phyloP scores from a whole-genome alignment of 2,888 invertebrate genomes.

The Drymonia ruficornis region DNA sequence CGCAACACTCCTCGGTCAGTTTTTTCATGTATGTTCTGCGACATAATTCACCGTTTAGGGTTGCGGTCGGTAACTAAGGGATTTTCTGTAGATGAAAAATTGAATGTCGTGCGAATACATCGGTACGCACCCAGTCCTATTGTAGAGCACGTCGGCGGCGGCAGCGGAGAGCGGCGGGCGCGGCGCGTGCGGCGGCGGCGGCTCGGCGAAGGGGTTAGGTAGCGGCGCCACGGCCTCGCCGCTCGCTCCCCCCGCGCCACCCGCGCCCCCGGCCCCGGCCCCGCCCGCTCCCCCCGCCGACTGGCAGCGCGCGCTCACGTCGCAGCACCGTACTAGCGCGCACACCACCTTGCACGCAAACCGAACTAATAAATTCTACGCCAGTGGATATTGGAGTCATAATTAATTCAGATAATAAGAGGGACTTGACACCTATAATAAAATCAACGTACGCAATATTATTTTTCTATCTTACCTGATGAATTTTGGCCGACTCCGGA shows the following conservation, averaged over 20 bases:
- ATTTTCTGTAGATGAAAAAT: no score
- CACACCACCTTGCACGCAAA: conserved; percentile 87
- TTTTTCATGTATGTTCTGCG: conserved; percentile 92
- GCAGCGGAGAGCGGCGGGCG: conserved; percentile 75
- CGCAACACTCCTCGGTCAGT: conserved; percentile 96
- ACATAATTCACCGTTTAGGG: not conserved
- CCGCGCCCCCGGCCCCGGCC: conserved; percentile 58
- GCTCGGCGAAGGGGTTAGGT: conserved; percentile 89
- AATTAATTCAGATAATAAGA: no score
- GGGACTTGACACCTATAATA: no score
- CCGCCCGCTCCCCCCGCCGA: conserved; percentile 78
- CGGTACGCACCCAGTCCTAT: conserved; percentile 88
- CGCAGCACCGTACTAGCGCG: conserved; percentile 95
- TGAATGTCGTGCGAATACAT: not conserved
- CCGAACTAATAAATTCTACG: not conserved
- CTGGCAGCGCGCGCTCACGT: conserved; percentile 89
- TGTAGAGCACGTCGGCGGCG: conserved; percentile 93
- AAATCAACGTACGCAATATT: no score
- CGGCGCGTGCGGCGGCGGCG: conserved; percentile 73
- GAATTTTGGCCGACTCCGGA: conserved; percentile 96
- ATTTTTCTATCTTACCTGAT: conserved; percentile 87
- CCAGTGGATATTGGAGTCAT: no score
- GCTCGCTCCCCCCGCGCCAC: conserved; percentile 73
- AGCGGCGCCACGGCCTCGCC: conserved; percentile 80
- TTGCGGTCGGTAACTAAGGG: not conserved